phyloP scores from a whole-genome alignment of 2,113 vertebrate species.

The Callopanchax toddi region DNA sequence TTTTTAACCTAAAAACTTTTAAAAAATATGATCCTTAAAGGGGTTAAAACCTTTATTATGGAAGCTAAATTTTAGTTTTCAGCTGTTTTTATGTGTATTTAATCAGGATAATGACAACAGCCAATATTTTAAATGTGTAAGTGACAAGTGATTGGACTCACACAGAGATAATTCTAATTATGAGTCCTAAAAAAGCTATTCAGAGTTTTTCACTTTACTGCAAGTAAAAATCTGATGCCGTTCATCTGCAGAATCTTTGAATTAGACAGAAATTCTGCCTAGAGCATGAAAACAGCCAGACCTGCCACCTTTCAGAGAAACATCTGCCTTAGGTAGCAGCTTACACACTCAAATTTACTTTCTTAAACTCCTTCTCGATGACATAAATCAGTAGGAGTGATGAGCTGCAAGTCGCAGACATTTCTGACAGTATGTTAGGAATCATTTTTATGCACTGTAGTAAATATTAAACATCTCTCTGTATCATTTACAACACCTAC shows the following conservation, averaged over 20 bases:
- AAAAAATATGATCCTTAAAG: too few relatives aligned
- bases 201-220: not conserved
- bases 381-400: slow-evolving; percentile 1
- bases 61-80: too few relatives aligned
- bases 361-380: not conserved
- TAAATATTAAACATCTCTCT: slow-evolving; percentile 3
- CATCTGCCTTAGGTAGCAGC: not conserved
- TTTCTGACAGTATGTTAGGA: not conserved
- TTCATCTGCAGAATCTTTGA: not conserved
- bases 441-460: not conserved
- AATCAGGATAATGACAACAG: not conserved
- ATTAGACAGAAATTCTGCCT: not conserved
- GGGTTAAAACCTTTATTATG: too few relatives aligned
- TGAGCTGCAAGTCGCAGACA: not conserved
- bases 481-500: not conserved
- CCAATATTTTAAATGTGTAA: not conserved
- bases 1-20: too few relatives aligned
- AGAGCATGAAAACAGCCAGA: not conserved
- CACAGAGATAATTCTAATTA: not conserved
- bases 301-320: not conserved
- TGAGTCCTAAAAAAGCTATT: not conserved
- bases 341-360: not conserved
- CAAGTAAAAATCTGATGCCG: not conserved
- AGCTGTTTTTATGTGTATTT: too few relatives aligned
- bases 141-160: not conserved